These are phyloP conservation scores for Styela clava DNA, from an alignment of 23 tunicate genomes.

Conservation along the genomic window DNA sequence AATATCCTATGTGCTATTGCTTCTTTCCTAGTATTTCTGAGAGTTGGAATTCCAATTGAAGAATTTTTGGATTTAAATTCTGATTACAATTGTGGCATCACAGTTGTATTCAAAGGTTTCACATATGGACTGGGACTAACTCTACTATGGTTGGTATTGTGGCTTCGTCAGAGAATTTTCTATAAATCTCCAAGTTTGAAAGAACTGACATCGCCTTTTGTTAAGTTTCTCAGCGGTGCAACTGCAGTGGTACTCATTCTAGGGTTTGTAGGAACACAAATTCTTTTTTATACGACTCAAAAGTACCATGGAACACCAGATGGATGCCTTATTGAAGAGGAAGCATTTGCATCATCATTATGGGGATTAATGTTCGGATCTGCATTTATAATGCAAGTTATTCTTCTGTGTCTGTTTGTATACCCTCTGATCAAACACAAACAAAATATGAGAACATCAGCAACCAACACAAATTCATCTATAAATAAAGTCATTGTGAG, in stretches of 20 bases:
- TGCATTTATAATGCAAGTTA: background rate
- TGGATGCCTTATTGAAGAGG: slow-evolving; percentile 13
- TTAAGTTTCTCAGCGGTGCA: background rate
- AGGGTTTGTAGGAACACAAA: slow-evolving; percentile 12
- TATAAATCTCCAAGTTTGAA: slow-evolving; percentile 3
- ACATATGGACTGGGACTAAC: slow-evolving; percentile 4
- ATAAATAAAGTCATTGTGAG: background rate
- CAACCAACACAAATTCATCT: background rate
- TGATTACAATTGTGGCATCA: background rate
- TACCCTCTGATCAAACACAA: background rate
- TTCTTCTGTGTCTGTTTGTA: background rate
- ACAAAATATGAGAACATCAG: background rate
- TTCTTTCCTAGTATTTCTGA: background rate
- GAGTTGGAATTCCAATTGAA: slow-evolving; percentile 10
- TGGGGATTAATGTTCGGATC: background rate
- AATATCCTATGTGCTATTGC: background rate
- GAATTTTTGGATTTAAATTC: background rate
- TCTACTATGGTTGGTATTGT: slow-evolving; percentile 3
- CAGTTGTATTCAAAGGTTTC: background rate
- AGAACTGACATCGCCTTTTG: slow-evolving; percentile 1
- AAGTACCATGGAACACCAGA: slow-evolving; percentile 8
- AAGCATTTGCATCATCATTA: background rate
- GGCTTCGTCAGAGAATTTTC: slow-evolving; percentile 13
- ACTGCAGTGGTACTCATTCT: slow-evolving; percentile 4
- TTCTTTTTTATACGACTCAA: background rate